Percentiles rank a stretch among this genome's conserved stretches.
Evolutionary conservation across 2,113 vertebrate species (phyloP).

Genomic region (Periophthalmodon schlosseri): DNA sequence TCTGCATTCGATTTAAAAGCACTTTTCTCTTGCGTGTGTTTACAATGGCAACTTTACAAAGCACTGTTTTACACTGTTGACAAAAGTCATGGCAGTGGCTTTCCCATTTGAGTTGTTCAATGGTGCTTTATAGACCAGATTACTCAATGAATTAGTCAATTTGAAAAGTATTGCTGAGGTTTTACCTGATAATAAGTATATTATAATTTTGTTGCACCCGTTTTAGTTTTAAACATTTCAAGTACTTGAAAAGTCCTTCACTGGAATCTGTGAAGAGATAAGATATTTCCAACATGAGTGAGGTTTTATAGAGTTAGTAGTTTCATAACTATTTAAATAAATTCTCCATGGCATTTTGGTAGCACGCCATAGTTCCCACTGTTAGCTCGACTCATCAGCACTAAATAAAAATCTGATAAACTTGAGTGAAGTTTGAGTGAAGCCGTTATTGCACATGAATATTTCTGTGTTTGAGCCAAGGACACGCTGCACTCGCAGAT

Average conservation of each 20-base stretch:
- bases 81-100: not conserved
- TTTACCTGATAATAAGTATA: no score
- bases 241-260: no score
- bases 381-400: not conserved
- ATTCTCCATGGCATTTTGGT: not conserved
- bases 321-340: not conserved
- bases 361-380: not conserved
- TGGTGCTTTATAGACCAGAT: no score
- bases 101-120: not conserved
- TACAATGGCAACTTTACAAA: not conserved
- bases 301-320: not conserved
- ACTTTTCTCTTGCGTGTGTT: not conserved
- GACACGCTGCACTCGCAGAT: not conserved
- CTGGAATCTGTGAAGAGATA: no score
- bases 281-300: not conserved
- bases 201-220: no score
- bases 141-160: no score
- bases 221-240: no score
- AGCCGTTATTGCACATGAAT: not conserved
- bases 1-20: conserved; percentile 16
- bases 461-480: conserved; percentile 1
- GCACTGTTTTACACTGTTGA: not conserved
- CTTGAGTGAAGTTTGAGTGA: not conserved
- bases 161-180: no score
- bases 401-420: conserved; percentile 5